phyloP scores from a whole-genome alignment of 37 sponge, comb jelly and placozoan species.

The Axinella damicornis region DNA sequence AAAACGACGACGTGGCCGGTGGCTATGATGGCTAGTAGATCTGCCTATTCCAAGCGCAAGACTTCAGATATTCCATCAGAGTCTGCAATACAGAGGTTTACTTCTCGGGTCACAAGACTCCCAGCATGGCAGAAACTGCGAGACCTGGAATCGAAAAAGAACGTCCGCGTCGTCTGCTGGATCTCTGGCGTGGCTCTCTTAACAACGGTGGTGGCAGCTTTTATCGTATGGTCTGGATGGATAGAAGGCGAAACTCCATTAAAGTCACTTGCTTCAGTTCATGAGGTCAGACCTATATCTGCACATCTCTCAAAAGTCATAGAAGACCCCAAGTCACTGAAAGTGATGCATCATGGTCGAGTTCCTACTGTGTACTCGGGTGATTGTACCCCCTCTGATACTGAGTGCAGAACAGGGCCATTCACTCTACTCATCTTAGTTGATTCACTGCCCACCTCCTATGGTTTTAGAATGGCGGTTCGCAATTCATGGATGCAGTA shows the following conservation, averaged over 20 bases:
- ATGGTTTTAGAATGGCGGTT: neutral
- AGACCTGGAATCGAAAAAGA: too few species aligned
- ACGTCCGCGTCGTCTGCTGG: too few species aligned
- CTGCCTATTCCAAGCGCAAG: too few species aligned
- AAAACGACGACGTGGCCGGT: too few species aligned
- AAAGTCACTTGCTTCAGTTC: conserved; percentile 3
- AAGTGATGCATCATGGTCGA: neutral
- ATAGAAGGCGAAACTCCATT: neutral
- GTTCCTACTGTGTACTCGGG: neutral
- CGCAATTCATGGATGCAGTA: conserved; percentile 25
- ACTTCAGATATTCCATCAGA: too few species aligned
- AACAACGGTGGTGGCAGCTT: too few species aligned
- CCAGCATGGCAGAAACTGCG: too few species aligned
- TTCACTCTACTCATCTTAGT: conserved; percentile 2
- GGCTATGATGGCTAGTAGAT: too few species aligned
- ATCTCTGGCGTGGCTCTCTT: too few species aligned
- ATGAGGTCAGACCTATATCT: conserved; percentile 8
- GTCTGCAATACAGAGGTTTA: too few species aligned
- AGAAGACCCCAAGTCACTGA: neutral
- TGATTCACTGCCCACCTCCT: neutral
- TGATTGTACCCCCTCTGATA: neutral
- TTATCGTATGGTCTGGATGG: too few species aligned
- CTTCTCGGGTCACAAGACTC: too few species aligned
- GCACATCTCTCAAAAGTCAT: neutral
- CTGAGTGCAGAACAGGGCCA: neutral